Conservation (phyloP, 2,888 invertebrate species). For the Meiosimyza decipiens region DNA sequence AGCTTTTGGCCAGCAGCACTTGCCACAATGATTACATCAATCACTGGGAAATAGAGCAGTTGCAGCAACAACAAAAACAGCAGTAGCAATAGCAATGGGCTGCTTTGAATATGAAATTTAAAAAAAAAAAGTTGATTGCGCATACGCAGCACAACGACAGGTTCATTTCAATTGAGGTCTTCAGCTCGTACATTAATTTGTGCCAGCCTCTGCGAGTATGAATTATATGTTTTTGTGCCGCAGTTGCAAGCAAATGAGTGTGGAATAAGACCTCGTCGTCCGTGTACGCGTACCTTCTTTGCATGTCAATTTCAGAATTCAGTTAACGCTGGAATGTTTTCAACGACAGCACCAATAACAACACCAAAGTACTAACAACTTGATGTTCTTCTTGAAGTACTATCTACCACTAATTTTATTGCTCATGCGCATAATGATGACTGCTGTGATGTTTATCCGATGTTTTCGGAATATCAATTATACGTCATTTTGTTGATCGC, state of each 20-base stretch:
- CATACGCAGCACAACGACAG: no score
- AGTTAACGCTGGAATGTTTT: not conserved
- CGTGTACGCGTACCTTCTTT: not conserved
- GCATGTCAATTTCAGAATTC: not conserved
- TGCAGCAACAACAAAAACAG: not conserved
- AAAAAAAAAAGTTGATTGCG: no score
- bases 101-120: no score
- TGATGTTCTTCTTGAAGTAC: not conserved
- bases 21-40: conserved; percentile 39
- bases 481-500: conserved; percentile 50
- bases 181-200: no score
- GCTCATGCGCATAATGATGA: conserved; percentile 35
- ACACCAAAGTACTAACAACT: not conserved
- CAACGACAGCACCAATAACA: not conserved
- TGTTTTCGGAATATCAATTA: conserved; percentile 61
- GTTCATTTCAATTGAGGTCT: no score
- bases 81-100: not conserved
- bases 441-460: conserved; percentile 50
- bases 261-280: no score
- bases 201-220: not conserved
- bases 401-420: not conserved
- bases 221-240: conserved; percentile 2
- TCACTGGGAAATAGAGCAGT: conserved; percentile 21
- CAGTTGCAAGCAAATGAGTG: no score
- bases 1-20: conserved; percentile 32